phyloP scores from a whole-genome alignment of 2,113 vertebrate genomes.

The Sigmodon hispidus region DNA sequence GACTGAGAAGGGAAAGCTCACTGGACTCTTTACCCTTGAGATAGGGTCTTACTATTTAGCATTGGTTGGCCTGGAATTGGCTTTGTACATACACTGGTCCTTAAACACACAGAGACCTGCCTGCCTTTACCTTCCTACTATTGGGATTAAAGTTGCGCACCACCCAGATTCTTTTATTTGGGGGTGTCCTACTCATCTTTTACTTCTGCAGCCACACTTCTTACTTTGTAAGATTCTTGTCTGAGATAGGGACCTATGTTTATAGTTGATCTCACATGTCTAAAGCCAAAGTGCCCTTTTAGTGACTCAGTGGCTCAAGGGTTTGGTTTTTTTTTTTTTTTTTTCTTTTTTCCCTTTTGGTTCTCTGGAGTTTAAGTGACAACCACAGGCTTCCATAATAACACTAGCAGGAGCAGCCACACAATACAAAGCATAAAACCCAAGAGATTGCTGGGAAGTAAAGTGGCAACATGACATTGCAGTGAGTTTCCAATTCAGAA shows the following conservation, averaged over 20 bases:
- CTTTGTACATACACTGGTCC: background rate
- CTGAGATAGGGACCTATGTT: background rate
- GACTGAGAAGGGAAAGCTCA: background rate
- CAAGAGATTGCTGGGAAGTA: background rate
- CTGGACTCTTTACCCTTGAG: background rate
- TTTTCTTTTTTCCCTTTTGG: background rate
- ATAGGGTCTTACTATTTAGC: background rate
- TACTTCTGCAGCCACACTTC: background rate
- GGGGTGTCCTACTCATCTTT: background rate
- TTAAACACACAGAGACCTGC: background rate
- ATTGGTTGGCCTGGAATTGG: background rate
- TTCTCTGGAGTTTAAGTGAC: background rate
- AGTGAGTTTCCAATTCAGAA: background rate
- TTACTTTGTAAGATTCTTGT: slow-evolving; percentile 10
- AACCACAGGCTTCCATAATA: background rate
- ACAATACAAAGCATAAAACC: background rate
- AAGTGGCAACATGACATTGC: background rate
- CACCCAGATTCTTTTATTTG: background rate
- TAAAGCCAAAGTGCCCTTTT: background rate
- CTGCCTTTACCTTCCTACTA: background rate
- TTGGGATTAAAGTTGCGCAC: background rate
- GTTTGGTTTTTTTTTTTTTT: background rate
- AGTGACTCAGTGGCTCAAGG: background rate
- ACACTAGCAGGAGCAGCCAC: background rate
- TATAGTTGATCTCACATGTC: slow-evolving; percentile 8